Evolutionary conservation across 2,113 vertebrate genomes (phyloP).

Genomic region (Trematocara nigrifrons): DNA sequence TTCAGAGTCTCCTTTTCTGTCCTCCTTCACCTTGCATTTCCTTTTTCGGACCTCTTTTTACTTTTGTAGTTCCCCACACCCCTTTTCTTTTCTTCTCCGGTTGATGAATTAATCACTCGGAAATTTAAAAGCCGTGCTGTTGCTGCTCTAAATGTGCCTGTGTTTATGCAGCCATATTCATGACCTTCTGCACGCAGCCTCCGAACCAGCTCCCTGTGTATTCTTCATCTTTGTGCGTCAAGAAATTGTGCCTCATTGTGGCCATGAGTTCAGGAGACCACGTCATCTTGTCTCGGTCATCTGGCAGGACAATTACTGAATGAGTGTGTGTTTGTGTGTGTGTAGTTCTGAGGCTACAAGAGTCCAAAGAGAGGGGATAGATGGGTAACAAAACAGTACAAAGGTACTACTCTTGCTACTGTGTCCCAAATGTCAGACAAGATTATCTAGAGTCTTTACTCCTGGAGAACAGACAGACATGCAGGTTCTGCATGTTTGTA

Average conservation of each 20-base stretch:
- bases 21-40: constrained; percentile 25
- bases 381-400: constrained; percentile 15
- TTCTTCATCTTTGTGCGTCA: neutral
- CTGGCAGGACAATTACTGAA: constrained; percentile 52
- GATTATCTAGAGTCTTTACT: constrained; percentile 6
- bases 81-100: neutral
- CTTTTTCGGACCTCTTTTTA: neutral
- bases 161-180: neutral
- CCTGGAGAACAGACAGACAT: neutral
- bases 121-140: neutral
- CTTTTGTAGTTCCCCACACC: neutral
- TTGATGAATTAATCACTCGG: neutral
- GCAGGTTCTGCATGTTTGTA: neutral
- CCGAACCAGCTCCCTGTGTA: neutral
- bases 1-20: constrained; percentile 61
- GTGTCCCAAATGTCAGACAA: constrained; percentile 32
- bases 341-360: constrained; percentile 5
- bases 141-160: neutral
- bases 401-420: neutral
- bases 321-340: neutral
- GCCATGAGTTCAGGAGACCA: constrained; percentile 41
- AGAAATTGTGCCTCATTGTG: constrained; percentile 42
- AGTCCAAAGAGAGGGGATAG: constrained; percentile 6
- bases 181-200: neutral
- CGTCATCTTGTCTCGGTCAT: constrained; percentile 57